These are phyloP conservation scores for Camelus bactrianus DNA, from an alignment of 2,113 vertebrate genomes.

Conservation along the genomic window DNA sequence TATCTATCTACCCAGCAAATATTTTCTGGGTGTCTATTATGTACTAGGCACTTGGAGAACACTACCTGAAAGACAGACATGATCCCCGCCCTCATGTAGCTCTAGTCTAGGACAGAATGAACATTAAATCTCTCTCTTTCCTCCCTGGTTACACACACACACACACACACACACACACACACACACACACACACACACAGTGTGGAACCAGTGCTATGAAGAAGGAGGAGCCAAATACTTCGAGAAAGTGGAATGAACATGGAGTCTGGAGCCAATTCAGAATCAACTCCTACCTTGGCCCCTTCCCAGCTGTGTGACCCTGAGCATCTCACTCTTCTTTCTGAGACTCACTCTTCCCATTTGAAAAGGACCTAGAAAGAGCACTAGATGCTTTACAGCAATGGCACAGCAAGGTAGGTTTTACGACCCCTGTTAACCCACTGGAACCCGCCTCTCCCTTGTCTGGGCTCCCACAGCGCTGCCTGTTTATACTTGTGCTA, in stretches of 20 bases:
- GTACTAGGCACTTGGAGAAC: neutral
- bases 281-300: neutral
- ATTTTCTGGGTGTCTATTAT: slow-evolving; percentile 6
- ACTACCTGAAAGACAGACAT: neutral
- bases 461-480: neutral
- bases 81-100: neutral
- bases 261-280: neutral
- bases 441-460: neutral
- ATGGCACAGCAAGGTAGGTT: neutral
- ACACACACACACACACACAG: neutral
- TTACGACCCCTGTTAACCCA: neutral
- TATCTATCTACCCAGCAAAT: neutral
- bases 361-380: neutral
- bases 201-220: neutral
- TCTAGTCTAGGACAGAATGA: neutral
- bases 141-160: neutral
- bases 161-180: no score
- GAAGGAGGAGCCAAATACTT: neutral
- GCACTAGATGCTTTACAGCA: neutral
- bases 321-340: neutral
- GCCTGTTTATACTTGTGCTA: neutral
- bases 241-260: neutral
- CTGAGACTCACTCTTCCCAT: neutral
- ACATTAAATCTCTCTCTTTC: neutral
- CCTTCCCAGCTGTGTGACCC: neutral